phyloP scores from a whole-genome alignment of 2,113 vertebrate species.

The Crotalus helleri region DNA sequence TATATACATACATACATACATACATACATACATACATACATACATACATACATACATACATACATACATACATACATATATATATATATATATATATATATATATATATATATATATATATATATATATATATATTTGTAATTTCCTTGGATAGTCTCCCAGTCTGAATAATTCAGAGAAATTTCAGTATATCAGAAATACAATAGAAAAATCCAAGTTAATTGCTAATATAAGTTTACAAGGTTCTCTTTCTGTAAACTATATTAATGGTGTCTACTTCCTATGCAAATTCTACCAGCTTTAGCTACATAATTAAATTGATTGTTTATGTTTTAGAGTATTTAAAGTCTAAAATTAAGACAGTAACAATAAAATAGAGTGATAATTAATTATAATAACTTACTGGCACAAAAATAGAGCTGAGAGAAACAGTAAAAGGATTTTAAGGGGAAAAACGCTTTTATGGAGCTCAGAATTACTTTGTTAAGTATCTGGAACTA shows the following conservation, averaged over 20 bases:
- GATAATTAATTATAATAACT: not conserved
- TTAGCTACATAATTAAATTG: not conserved
- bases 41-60: too few species aligned
- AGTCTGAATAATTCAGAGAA: not conserved
- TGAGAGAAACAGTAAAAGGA: not conserved
- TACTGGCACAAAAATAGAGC: not conserved
- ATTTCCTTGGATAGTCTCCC: not conserved
- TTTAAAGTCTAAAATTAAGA: not conserved
- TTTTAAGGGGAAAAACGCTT: not conserved
- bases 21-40: too few species aligned
- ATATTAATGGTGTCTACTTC: not conserved
- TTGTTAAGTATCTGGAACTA: not conserved
- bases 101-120: too few species aligned
- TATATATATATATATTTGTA: not conserved
- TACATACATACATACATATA: too few species aligned
- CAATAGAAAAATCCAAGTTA: not conserved
- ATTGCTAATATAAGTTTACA: not conserved
- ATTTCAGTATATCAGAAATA: not conserved
- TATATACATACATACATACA: too few species aligned
- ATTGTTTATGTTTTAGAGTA: not conserved
- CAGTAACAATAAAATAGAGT: not conserved
- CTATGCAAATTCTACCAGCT: not conserved
- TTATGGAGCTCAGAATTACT: not conserved
- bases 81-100: too few species aligned
- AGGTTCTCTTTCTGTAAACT: not conserved